phyloP scores from a whole-genome alignment of 2,888 invertebrate genomes.

The Melinaea marsaeus region DNA sequence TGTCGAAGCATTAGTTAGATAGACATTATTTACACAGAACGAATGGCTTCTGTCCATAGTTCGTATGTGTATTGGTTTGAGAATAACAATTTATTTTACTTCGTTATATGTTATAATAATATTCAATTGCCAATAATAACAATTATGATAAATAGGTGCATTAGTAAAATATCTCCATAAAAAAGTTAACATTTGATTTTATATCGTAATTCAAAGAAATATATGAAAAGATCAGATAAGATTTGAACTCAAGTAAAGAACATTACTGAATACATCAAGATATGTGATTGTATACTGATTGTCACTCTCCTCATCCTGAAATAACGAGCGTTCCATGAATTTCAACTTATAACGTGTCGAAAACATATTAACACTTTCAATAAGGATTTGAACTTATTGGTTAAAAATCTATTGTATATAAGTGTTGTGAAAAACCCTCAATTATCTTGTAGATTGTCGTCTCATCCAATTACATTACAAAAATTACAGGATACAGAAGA shows the following conservation, averaged over 20 bases:
- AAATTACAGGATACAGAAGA: too few species aligned
- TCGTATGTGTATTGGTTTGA: slow-evolving; percentile 20
- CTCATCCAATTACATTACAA: too few species aligned
- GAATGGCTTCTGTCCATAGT: slow-evolving; percentile 64
- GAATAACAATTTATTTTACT: neutral
- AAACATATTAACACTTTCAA: neutral
- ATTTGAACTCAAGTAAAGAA: too few species aligned
- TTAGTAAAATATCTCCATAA: too few species aligned
- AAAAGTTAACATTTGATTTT: slow-evolving; percentile 6
- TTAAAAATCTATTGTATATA: neutral
- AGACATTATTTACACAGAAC: slow-evolving; percentile 69
- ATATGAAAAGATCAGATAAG: too few species aligned
- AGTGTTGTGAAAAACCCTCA: neutral
- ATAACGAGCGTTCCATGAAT: neutral
- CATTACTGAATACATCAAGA: too few species aligned
- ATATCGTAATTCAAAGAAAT: neutral
- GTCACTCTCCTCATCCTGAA: neutral
- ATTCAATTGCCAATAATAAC: too few species aligned
- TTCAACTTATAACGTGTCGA: neutral
- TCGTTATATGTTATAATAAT: too few species aligned
- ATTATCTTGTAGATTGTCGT: slow-evolving; percentile 2
- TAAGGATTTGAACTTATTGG: neutral
- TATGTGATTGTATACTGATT: too few species aligned
- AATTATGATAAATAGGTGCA: too few species aligned
- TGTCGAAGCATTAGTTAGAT: slow-evolving; percentile 70